Evolutionary conservation across 2,888 invertebrate genomes (phyloP), one percentile per base, ranked within the genome.

Genomic region (Drosophila rellima): DNA sequence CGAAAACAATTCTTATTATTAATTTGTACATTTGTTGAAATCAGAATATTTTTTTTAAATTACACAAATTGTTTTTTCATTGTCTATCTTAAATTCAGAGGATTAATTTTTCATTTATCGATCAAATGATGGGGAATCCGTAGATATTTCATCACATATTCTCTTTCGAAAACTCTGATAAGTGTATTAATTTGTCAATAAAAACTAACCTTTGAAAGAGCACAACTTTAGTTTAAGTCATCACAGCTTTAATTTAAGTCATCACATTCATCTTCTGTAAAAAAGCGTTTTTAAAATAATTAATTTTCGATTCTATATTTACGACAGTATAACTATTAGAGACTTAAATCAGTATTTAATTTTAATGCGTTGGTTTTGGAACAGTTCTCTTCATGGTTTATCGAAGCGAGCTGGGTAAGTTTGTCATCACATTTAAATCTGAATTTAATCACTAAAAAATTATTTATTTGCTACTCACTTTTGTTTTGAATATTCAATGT

Each of bases 341-440:
- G 4, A 45, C 10, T 8, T 17, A 48, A 29, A 11, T 76, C 66
- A 78, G 69, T 2, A 42, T 7, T n/a, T 23, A 10, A 31, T 2
- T 33, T 29, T 40, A 64, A 66, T 73, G 77, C 74, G 73, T 81
- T 75, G 76, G 74, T 42, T 62, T 31, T 56, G 74, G 80, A 80
- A 88, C 70, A 80, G 69, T 86, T 89, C 37, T 90, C 89, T 88
- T 90, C 90, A 90, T 62, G 64, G 71, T 59, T 40, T 37, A 51
- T 89, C 89, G 70, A 87, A 89, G 90, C 83, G 85, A 89, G 89
- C 86, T 90, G 89, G 86, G 84, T 88, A 71, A 78, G 59, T 61
- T 74, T 73, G 61, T 84, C 84, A 84, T 84, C 70, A 75, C 26
- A 17, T 10, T 48, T 2, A 20, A 35, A 35, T n/a, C 13, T 10